Conservation (phyloP, 30 jellyfish, hydroid and myxozoan species). For the Aurelia coerulea region DNA sequence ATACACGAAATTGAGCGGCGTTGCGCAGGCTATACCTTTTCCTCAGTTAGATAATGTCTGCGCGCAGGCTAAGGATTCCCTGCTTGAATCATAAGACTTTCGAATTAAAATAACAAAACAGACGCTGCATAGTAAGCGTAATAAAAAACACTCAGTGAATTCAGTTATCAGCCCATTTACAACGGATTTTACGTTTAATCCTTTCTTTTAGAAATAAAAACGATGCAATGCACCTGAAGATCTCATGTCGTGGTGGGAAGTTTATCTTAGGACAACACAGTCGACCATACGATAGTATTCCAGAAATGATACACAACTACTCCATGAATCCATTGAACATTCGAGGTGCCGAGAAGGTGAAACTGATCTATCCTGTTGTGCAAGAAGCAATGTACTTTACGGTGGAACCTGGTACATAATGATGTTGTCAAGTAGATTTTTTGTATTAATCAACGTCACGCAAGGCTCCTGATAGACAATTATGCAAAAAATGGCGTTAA, state of each 20-base stretch:
- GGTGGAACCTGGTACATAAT: conserved; percentile 96
- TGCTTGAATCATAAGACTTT: too few relatives aligned
- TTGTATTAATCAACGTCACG: background rate
- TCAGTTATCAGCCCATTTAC: too few relatives aligned
- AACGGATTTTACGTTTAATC: too few relatives aligned
- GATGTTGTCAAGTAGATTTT: background rate
- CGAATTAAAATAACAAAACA: too few relatives aligned
- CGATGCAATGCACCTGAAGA: conserved; percentile 95
- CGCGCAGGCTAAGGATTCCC: too few relatives aligned
- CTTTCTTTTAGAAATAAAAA: conserved; percentile 75
- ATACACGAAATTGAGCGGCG: too few relatives aligned
- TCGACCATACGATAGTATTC: conserved; percentile 95
- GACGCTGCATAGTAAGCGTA: too few relatives aligned
- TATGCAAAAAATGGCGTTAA: too few relatives aligned
- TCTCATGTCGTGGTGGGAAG: conserved; percentile 86
- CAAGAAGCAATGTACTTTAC: conserved; percentile 96
- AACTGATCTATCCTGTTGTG: conserved; percentile 88
- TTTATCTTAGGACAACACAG: conserved; percentile 93
- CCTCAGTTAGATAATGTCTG: too few relatives aligned
- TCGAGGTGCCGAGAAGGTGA: conserved; percentile 98
- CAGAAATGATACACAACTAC: conserved; percentile 92
- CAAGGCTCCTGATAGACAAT: background rate
- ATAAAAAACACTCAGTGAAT: too few relatives aligned
- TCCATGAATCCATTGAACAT: conserved; percentile 87
- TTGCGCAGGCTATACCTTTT: too few relatives aligned